Base-by-base conservation (phyloP, 2,888 invertebrate species). In the Pilophorus perplexus region DNA sequence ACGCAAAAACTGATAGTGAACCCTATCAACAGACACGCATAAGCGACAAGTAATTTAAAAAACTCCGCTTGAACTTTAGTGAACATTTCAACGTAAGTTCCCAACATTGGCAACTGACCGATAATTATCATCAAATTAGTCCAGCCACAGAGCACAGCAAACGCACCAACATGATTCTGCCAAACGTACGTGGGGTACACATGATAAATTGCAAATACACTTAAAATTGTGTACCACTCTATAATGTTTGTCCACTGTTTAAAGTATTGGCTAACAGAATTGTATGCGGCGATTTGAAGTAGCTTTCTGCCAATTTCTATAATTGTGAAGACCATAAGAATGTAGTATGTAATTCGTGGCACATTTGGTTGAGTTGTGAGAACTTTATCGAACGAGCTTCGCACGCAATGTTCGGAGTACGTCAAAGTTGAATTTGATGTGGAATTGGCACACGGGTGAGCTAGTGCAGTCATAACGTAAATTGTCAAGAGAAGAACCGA, bases 61-160 rank as follows among this genome's bases (percentile, higher is more conserved):
- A 92, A 91, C 79, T 92, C 91, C 50, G 87, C 89, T 75, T 90
- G 89, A 0, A 91, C 90, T 77, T 89, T 86, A 1, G 90, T 90
- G 73, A 90, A 91, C 92, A 92, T 92, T 0, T 92, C 92, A 2
- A 93, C 91, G 74, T 93, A 93, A 0, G 91, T 88, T 16, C 92
- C 93, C 74, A 93, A 90, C 55, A 90, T 85, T 0, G 93, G 93
- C 38, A 93, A 79, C 73, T 93, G 90, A 0, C 93, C 93, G 66
- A 93, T 87, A 89, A 91, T 90, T 76, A 90, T 80, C 90, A 92
- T 90, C n/a, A 91, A 79, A 77, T 92, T 90, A 3, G 89, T 89
- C 92, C 92, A 92, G 3, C 89, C 90, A 42, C 90, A 85, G 3
- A 92, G 81, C 0, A 91, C 90, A 0, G 90, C 89, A 74, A 91